These are phyloP conservation scores for Whitmania pigra DNA, from an alignment of 1,140 invertebrate genomes.

Conservation along the genomic window DNA sequence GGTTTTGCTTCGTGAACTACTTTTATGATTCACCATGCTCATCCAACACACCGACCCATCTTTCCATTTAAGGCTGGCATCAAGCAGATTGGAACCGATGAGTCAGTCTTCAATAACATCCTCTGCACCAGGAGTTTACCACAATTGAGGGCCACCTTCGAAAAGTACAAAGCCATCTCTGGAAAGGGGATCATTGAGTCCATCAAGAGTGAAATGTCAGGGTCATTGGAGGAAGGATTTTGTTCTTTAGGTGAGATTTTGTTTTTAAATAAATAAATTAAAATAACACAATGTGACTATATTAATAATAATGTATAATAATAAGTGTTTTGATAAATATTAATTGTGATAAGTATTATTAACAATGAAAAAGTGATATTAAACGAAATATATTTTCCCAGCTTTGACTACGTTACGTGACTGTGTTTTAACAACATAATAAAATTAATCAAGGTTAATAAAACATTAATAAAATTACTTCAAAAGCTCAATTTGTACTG, in stretches of 20 bases:
- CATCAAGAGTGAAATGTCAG: constrained; percentile 36
- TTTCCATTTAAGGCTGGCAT: constrained; percentile 32
- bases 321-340: too few relatives aligned
- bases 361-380: too few relatives aligned
- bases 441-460: too few relatives aligned
- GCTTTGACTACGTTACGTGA: too few relatives aligned
- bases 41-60: neutral
- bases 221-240: constrained; percentile 32
- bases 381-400: too few relatives aligned
- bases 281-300: too few relatives aligned
- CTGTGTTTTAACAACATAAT: too few relatives aligned
- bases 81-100: constrained; percentile 55
- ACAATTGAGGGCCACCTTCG: constrained; percentile 56
- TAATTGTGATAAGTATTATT: too few relatives aligned
- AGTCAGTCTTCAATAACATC: constrained; percentile 58
- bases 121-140: constrained; percentile 55
- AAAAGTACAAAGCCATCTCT: constrained; percentile 47
- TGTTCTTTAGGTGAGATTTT: constrained; percentile 36
- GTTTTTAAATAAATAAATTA: too few relatives aligned
- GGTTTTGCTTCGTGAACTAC: too few relatives aligned
- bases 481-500: constrained; percentile 29
- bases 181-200: constrained; percentile 36
- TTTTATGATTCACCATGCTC: neutral
- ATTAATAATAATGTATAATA: too few relatives aligned
- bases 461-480: constrained; percentile 14